Evolutionary conservation across 35 echinoderm and acorn worm species (phyloP), one percentile per base, ranked within the genome.

Genomic region (Heliocidaris tuberculata): DNA sequence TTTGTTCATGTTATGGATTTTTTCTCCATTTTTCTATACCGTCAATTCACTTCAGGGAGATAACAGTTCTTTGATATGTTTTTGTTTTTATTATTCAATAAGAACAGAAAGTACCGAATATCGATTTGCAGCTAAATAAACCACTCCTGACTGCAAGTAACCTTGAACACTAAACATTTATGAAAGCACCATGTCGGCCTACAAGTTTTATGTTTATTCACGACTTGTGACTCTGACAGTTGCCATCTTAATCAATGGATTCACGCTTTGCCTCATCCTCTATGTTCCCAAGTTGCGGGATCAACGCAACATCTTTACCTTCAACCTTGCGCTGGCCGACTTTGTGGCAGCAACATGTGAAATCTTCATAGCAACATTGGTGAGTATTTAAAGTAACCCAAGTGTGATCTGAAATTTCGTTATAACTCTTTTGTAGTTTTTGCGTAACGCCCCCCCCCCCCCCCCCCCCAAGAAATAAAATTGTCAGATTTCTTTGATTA

Each of bases 271-370:
- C 16, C 50, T 93, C 27, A 93, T 93, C 47, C 91, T 93, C 4
- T 48, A 93, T 15, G 48, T 48, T 3, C 47, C n/a, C 9, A 93
- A 93, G 50, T 59, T 93, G 48, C 91, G 91, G 29, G 50, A 93
- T 48, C 91, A 93, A 48, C 91, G 91, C 31, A 93, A 93, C 49
- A 59, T 93, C 91, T 93, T 93, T 48, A 93, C 91, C 13, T 93
- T 93, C 91, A 93, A 93, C 50, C 91, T 93, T 16, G 91, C 91
- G 29, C 31, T 93, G 91, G 48, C 91, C 9, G 91, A 93, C 91
- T 93, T 93, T 48, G 50, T 59, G 91, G 91, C 91, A 13, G 91
- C 91, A 48, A 59, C 50, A 30, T 93, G 91, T 13, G 91, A 93
- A 15, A 52, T 93, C 2, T 59, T 52, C 47, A 59, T 93, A 17